These are phyloP conservation scores for Gymnobelideus leadbeateri DNA, from an alignment of 2,113 vertebrate species.

Conservation along the genomic window DNA sequence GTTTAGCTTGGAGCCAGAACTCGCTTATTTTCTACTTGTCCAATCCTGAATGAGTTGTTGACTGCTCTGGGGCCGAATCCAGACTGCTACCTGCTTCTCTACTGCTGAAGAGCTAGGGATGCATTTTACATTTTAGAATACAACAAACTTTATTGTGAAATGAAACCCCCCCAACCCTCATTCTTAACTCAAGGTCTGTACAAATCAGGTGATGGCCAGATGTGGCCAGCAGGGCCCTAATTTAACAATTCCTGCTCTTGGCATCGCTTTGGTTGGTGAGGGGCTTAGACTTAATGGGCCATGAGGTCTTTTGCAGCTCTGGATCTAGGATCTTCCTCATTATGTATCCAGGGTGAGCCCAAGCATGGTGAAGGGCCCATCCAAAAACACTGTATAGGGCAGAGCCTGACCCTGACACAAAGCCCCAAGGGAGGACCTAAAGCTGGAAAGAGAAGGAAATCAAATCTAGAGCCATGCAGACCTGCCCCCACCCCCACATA, in stretches of 20 bases:
- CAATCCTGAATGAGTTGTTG: not conserved
- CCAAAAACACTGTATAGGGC: not conserved
- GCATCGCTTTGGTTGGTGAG: not conserved
- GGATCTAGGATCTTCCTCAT: not conserved
- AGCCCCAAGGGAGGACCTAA: not conserved
- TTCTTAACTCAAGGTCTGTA: not conserved
- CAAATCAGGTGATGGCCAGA: not conserved
- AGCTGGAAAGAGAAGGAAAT: not conserved
- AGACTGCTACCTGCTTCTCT: not conserved
- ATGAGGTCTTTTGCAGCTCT: not conserved
- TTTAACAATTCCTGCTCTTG: not conserved
- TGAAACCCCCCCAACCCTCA: not conserved
- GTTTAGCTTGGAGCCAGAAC: not conserved
- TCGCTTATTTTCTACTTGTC: not conserved
- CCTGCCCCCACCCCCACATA: too few relatives aligned
- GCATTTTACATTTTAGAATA: not conserved
- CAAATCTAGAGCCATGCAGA: not conserved
- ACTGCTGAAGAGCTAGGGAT: not conserved
- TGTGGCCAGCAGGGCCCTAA: not conserved
- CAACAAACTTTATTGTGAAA: not conserved
- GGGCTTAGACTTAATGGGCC: not conserved
- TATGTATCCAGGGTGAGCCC: not conserved
- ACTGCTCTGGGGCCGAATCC: not conserved
- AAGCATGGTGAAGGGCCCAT: not conserved
- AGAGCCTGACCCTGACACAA: not conserved